Percentiles rank a stretch among this genome's conserved stretches.
These are phyloP conservation scores for Augochlorella aurata DNA, from an alignment of 2,888 invertebrate genomes.

Conservation along the genomic window DNA sequence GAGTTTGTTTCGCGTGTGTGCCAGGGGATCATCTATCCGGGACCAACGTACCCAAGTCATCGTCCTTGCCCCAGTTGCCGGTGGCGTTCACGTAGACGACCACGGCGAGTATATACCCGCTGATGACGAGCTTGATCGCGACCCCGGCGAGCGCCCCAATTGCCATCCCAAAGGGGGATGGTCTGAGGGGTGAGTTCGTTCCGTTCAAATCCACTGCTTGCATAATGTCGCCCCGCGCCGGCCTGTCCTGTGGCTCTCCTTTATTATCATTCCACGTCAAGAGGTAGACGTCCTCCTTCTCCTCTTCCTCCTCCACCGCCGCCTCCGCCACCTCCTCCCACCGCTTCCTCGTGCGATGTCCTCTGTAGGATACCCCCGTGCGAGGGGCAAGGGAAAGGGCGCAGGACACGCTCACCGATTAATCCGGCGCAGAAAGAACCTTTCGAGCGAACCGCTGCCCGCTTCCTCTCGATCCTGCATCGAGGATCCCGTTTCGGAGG, in stretches of 20 bases:
- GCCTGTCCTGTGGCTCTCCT: conserved; percentile 59
- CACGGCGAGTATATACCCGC: conserved; percentile 74
- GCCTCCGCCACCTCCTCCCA: background rate
- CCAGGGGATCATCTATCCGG: background rate
- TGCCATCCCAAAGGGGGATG: conserved; percentile 75
- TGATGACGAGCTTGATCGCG: conserved; percentile 74
- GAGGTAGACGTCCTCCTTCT: conserved; percentile 58
- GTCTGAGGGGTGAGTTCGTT: conserved; percentile 50
- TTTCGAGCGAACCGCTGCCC: conserved; percentile 7
- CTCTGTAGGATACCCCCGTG: conserved; percentile 34
- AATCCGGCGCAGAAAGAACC: conserved; percentile 14
- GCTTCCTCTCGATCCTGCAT: conserved; percentile 1
- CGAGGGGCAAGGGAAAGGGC: conserved; percentile 21
- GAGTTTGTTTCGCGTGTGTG: background rate
- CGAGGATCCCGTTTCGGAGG: background rate
- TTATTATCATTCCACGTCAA: conserved; percentile 74
- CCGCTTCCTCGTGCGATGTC: conserved; percentile 45
- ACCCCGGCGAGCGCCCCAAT: conserved; percentile 72
- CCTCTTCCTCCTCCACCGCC: conserved; percentile 23
- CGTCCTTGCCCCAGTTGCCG: conserved; percentile 78
- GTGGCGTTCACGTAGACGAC: conserved; percentile 75
- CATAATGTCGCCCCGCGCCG: conserved; percentile 70
- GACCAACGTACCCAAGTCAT: conserved; percentile 75
- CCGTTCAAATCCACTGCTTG: conserved; percentile 66
- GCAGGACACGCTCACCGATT: conserved; percentile 54